Evolutionary conservation across 2,797 vertebrate species (phyloP).

Genomic region (Mycteria americana): DNA sequence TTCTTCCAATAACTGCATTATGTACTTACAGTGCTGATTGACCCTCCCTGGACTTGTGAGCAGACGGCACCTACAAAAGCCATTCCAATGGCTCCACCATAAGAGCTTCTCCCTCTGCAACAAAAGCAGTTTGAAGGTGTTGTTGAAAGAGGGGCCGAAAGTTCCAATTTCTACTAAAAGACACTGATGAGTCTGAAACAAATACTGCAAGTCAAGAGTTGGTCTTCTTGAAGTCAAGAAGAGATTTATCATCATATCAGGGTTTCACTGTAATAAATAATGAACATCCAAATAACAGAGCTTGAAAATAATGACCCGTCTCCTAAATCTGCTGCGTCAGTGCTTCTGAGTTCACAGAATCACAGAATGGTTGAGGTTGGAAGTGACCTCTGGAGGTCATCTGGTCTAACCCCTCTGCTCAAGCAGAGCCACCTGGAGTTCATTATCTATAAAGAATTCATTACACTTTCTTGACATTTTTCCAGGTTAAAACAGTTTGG

Average conservation of each 20-base stretch:
- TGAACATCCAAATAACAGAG: background rate
- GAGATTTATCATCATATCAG: background rate
- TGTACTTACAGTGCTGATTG: constrained; percentile 84
- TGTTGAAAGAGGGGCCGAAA: background rate
- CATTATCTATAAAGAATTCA: background rate
- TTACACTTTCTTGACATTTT: background rate
- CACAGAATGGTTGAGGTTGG: background rate
- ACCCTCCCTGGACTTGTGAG: constrained; percentile 74
- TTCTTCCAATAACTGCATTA: background rate
- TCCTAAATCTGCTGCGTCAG: background rate
- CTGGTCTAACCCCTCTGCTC: background rate
- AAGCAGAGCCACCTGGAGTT: background rate
- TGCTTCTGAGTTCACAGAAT: background rate
- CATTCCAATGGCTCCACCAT: constrained; percentile 78
- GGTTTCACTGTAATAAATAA: background rate
- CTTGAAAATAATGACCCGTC: background rate
- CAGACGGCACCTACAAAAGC: constrained; percentile 85
- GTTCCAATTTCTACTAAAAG: background rate
- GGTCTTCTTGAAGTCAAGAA: background rate
- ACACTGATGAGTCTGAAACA: background rate
- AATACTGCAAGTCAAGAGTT: background rate
- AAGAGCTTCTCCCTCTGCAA: constrained; percentile 68
- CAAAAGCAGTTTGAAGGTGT: background rate
- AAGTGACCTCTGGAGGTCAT: background rate
- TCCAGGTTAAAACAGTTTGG: background rate